Base-by-base conservation (phyloP, 30 jellyfish, hydroid and myxozoan genomes). In the Aurelia aurita region DNA sequence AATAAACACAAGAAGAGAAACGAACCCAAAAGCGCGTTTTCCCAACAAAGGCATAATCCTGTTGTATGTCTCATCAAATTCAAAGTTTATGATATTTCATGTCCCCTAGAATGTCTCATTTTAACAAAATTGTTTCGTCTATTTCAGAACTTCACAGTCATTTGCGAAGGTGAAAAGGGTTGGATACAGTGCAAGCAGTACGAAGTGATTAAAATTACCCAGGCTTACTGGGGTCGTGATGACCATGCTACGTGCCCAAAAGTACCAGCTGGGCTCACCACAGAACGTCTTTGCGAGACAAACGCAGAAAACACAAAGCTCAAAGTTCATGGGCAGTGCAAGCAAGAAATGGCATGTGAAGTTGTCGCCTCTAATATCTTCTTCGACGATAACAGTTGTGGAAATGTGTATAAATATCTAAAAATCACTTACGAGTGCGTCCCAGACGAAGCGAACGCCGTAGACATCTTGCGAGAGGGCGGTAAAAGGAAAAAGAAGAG, bases 111-210 rank as follows among this genome's bases (percentile, higher is more conserved):
- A 6, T 39, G 51, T 39, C 51, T 39, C 51, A 14, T 39, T 7
- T 15, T 4, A 39, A 8, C 9, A 39, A 39, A n/a, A n/a, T n/a
- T 39, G 15, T 39, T 9, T 6, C 16, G 51, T 73, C 46, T 29
- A 58, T 79, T 91, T 13, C 70, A 96, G 99, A 89, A 96, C 93
- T 96, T 90, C 89, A 96, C 99, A 22, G 98, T 91, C 62, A 91
- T 91, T 58, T 96, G 99, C 93, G 99, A 96, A 84, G 99, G 99
- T 32, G 99, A 96, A 57, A 91, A 92, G 76, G 98, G 97, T 19
- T 92, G 98, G 98, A 88, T 96, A 19, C 98, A 96, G 43, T 96
- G 99, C 93, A 96, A 96, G 63, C 98, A 91, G 68, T 96, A 96
- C 91, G 98, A 96, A 68, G 90, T 88, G 59, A 93, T 96, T 94